Evolutionary conservation across 2,113 vertebrate species (phyloP).

Genomic region (Plotosus lineatus): DNA sequence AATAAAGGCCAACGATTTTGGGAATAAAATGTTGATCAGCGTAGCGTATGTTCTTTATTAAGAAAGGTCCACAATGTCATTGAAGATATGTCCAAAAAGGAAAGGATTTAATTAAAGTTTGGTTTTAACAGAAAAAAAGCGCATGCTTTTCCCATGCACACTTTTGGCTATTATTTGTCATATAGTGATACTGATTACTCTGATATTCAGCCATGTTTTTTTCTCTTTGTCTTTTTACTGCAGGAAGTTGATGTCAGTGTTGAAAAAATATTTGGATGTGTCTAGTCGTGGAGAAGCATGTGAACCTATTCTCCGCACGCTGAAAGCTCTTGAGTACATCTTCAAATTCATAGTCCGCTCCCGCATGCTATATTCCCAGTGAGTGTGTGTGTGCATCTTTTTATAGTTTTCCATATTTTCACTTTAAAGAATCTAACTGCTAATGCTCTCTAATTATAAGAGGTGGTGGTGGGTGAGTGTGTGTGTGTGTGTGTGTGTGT

Average conservation of each 20-base stretch:
- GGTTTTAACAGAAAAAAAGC: neutral
- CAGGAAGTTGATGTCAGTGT: slow-evolving; percentile 93
- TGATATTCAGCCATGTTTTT: neutral
- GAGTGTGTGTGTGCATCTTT: slow-evolving; percentile 67
- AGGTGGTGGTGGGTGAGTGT: slow-evolving; percentile 49
- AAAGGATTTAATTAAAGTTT: no score
- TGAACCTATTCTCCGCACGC: slow-evolving; percentile 89
- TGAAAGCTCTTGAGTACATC: slow-evolving; percentile 96
- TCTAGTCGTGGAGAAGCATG: slow-evolving; percentile 92
- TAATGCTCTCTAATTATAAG: slow-evolving; percentile 57
- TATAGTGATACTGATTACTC: neutral
- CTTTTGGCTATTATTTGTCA: neutral
- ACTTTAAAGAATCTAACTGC: slow-evolving; percentile 58
- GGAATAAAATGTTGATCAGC: no score
- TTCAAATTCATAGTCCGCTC: slow-evolving; percentile 99
- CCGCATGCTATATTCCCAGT: slow-evolving; percentile 95
- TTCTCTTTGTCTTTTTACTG: neutral
- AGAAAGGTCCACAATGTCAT: neutral
- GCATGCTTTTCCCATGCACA: slow-evolving; percentile 3
- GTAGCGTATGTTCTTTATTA: no score
- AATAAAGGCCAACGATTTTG: no score
- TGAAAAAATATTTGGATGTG: slow-evolving; percentile 92
- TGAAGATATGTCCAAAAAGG: neutral
- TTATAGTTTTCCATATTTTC: slow-evolving; percentile 55
- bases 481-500: slow-evolving; percentile 21